Base-by-base conservation (phyloP, 2,797 vertebrate genomes). In the Pseudotriccus pelzelni region DNA sequence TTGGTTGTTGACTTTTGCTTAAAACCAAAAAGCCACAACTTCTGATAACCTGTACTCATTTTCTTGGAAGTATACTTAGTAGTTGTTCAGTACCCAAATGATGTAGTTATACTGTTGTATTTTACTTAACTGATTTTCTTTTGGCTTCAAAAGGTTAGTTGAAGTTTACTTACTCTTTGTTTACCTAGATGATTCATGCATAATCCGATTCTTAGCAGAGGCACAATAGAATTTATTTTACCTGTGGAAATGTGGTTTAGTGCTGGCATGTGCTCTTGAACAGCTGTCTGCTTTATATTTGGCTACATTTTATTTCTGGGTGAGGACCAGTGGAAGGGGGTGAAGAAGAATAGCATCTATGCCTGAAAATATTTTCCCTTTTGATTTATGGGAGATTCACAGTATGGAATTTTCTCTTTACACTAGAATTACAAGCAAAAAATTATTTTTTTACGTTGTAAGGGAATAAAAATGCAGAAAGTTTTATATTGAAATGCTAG, bases 151-250 rank as follows among this genome's bases (percentile, higher is more conserved):
- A 91, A 69, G 17, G 36, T 27, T 56, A 63, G 76, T 84, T 94
- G 68, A 73, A 88, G 74, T 95, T 87, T 90, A 53, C 94, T 95
- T 92, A 77, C 86, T 93, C 79, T 52, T 2, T 91, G 23, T 93
- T 95, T 93, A 76, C 56, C 15, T 93, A 56, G 70, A 77, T 76
- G 74, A 47, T 84, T 90, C 50, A 41, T 79, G 50, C 41, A 10
- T 87, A 93, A 81, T 91, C 62, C 72, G 32, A 76, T 93, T 87
- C 78, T 91, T 92, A 84, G 49, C 68, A 84, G 74, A 79, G 52
- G 64, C 56, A 93, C 77, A 94, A 56, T 70, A 80, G 91, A 79
- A 79, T 93, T 93, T 77, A 47, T 94, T 88, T 93, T 96, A 91
- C 94, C 89, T 97, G 73, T 86, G 89, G 44, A 85, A 92, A 69